Percentiles rank a stretch among this genome's conserved stretches.
These are phyloP conservation scores for Cyaniris semiargus DNA, from an alignment of 2,888 invertebrate species.

Conservation along the genomic window DNA sequence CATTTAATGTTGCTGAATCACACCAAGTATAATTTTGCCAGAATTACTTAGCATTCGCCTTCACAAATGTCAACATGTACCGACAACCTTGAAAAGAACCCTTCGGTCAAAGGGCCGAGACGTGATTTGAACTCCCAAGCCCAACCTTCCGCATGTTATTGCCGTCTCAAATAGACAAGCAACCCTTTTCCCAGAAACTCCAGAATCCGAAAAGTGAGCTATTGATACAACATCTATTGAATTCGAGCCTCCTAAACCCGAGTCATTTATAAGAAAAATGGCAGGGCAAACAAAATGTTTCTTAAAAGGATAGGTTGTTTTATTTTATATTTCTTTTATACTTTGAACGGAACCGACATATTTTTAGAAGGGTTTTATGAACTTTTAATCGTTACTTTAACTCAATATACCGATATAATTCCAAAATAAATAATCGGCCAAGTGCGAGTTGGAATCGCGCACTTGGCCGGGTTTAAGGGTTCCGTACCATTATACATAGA, in stretches of 20 bases:
- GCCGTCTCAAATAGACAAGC: constrained; percentile 24
- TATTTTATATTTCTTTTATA: neutral
- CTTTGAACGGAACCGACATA: neutral
- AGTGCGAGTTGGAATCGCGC: too few species aligned
- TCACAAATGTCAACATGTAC: constrained; percentile 13
- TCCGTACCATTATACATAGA: too few species aligned
- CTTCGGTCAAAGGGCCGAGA: neutral
- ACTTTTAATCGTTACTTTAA: too few species aligned
- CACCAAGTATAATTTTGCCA: neutral
- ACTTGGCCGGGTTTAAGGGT: too few species aligned
- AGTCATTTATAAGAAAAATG: constrained; percentile 14
- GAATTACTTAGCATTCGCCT: constrained; percentile 5
- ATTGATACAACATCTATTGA: constrained; percentile 5
- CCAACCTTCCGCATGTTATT: neutral
- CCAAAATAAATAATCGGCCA: too few species aligned
- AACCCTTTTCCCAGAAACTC: constrained; percentile 17
- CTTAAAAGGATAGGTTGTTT: neutral
- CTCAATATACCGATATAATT: too few species aligned
- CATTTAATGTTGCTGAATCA: neutral
- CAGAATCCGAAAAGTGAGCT: neutral
- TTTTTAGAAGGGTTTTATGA: too few species aligned
- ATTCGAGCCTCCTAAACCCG: constrained; percentile 8
- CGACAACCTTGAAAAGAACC: constrained; percentile 10
- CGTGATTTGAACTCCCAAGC: constrained; percentile 25
- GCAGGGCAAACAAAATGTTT: neutral